Conservation (phyloP, 2,797 vertebrate genomes). For the Philypnodon macrostomus region DNA sequence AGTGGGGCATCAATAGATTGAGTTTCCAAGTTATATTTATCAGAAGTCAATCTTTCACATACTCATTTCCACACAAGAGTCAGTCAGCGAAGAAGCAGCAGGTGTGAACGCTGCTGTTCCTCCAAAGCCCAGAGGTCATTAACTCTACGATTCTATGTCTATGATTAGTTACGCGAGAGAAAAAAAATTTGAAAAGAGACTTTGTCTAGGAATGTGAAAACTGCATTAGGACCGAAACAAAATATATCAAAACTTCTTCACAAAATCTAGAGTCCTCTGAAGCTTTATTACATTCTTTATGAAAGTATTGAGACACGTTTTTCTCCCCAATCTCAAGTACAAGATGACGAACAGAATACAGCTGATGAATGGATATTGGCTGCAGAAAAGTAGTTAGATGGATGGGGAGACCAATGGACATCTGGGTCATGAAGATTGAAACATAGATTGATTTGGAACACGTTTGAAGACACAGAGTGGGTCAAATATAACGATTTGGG, state of each 20-base stretch:
- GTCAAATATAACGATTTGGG: slow-evolving; percentile 70
- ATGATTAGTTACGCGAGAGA: slow-evolving; percentile 46
- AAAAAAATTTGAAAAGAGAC: slow-evolving; percentile 33
- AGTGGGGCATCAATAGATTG: not conserved
- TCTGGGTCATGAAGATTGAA: slow-evolving; percentile 56
- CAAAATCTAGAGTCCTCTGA: slow-evolving; percentile 46
- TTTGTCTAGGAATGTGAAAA: slow-evolving; percentile 61
- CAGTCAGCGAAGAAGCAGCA: slow-evolving; percentile 13
- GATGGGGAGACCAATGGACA: slow-evolving; percentile 47
- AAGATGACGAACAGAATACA: slow-evolving; percentile 50
- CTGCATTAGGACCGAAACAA: slow-evolving; percentile 53
- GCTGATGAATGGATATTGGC: slow-evolving; percentile 63
- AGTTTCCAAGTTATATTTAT: not conserved
- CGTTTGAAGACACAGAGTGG: slow-evolving; percentile 67
- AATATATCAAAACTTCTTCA: slow-evolving; percentile 57
- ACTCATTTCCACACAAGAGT: slow-evolving; percentile 16
- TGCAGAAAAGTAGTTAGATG: slow-evolving; percentile 31
- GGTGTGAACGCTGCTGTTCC: slow-evolving; percentile 47
- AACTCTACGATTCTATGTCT: slow-evolving; percentile 34
- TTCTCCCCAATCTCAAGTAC: slow-evolving; percentile 20
- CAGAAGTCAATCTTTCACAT: slow-evolving; percentile 6
- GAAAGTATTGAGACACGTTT: slow-evolving; percentile 49
- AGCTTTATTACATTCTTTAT: slow-evolving; percentile 40
- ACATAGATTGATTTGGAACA: slow-evolving; percentile 71
- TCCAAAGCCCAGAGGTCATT: slow-evolving; percentile 62